Conservation (phyloP, 2,888 invertebrate species). For the Xiphydria camelus region DNA sequence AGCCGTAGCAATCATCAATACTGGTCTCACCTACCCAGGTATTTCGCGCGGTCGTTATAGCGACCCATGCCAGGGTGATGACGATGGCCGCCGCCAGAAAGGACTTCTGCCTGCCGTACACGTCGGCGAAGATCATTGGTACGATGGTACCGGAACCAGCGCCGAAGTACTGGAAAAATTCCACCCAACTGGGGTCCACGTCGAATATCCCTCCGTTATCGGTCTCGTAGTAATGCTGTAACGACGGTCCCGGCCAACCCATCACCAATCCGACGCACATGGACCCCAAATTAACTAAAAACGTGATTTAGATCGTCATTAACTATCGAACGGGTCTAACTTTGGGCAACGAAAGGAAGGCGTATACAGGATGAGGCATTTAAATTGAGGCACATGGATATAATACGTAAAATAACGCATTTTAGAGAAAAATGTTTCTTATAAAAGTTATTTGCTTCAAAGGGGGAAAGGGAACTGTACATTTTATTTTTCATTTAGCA, state of each 20-base stretch:
- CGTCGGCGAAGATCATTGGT: conserved; percentile 29
- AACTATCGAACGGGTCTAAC: too few relatives aligned
- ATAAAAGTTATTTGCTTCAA: too few relatives aligned
- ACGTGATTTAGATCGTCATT: too few relatives aligned
- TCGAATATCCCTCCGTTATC: not conserved
- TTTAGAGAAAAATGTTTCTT: too few relatives aligned
- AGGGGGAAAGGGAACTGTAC: too few relatives aligned
- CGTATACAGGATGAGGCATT: too few relatives aligned
- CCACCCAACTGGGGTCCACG: not conserved
- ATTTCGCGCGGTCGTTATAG: conserved; percentile 7
- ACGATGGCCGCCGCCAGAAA: conserved; percentile 24
- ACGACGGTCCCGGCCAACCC: conserved; percentile 27
- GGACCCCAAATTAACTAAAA: conserved; percentile 33
- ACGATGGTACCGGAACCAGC: conserved; percentile 30
- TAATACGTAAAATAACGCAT: too few relatives aligned
- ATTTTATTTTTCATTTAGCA: too few relatives aligned
- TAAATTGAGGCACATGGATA: too few relatives aligned
- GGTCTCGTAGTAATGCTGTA: conserved; percentile 13
- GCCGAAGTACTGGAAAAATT: conserved; percentile 24
- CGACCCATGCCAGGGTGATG: conserved; percentile 19
- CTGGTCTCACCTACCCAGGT: conserved; percentile 7
- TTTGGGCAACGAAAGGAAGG: too few relatives aligned
- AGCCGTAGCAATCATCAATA: not conserved
- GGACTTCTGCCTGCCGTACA: conserved; percentile 25
- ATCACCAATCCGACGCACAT: conserved; percentile 29